Evolutionary conservation across 2,888 invertebrate genomes (phyloP).

Genomic region (Protophormia terraenovae): DNA sequence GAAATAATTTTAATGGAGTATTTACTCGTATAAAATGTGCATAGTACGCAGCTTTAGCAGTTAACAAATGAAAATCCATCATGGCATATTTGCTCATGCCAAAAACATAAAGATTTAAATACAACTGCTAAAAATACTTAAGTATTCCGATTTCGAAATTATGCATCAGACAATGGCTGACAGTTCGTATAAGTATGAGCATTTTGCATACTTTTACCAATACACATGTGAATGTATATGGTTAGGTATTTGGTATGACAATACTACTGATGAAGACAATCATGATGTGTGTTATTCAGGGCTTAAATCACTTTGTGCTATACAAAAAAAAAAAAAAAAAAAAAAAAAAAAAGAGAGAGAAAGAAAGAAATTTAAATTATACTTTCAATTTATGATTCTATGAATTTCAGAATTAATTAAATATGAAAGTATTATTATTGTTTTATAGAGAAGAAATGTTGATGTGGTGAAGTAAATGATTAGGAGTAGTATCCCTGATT

Average conservation of each 20-base stretch:
- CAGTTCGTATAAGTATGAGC: conserved; percentile 41
- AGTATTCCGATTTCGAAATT: conserved; percentile 59
- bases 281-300: conserved; percentile 23
- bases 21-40: conserved; percentile 22
- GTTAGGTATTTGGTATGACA: neutral
- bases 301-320: neutral
- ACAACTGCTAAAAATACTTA: conserved; percentile 56
- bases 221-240: neutral
- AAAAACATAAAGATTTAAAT: conserved; percentile 49
- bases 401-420: conserved; percentile 6
- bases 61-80: conserved; percentile 65
- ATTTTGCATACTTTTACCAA: neutral
- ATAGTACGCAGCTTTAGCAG: conserved; percentile 58
- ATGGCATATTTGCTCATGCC: conserved; percentile 59
- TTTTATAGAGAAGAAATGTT: neutral
- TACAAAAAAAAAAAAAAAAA: too few relatives aligned
- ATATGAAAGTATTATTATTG: neutral
- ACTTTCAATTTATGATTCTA: neutral
- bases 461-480: neutral
- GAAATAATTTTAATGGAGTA: conserved; percentile 40
- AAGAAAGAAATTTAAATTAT: neutral
- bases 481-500: too few relatives aligned
- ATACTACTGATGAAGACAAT: neutral
- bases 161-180: conserved; percentile 44
- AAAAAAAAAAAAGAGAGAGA: too few relatives aligned